Percentiles rank a stretch among this genome's conserved stretches.
Conservation (phyloP, 2,113 vertebrate genomes). For the Ictalurus furcatus region DNA sequence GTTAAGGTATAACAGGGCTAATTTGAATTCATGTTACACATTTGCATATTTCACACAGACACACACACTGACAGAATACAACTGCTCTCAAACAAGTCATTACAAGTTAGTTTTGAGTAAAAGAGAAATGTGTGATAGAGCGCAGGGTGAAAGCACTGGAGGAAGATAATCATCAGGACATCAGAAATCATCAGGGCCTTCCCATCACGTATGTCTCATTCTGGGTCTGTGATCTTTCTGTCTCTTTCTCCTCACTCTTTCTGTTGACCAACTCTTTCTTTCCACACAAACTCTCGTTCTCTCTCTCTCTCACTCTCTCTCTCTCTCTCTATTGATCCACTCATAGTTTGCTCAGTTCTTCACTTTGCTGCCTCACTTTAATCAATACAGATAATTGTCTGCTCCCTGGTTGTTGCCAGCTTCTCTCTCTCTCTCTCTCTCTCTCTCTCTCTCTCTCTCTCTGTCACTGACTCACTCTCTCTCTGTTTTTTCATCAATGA, state of each 20-base stretch:
- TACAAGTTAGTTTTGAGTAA: background rate
- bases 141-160: background rate
- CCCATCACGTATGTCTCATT: background rate
- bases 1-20: background rate
- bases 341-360: constrained; percentile 83
- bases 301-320: constrained; percentile 43
- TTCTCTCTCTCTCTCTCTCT: constrained; percentile 68
- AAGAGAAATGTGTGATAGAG: background rate
- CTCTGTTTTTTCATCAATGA: constrained; percentile 75
- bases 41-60: no score
- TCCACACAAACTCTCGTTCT: constrained; percentile 36
- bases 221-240: background rate
- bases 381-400: constrained; percentile 87
- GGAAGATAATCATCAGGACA: background rate
- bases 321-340: constrained; percentile 78
- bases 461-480: constrained; percentile 55
- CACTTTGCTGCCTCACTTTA: constrained; percentile 78
- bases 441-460: constrained; percentile 40
- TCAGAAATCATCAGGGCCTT: background rate
- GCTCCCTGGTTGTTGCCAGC: constrained; percentile 78
- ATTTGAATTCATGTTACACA: background rate
- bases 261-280: constrained; percentile 48
- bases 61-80: background rate
- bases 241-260: constrained; percentile 42
- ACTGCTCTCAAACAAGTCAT: background rate